Base-by-base conservation (phyloP, 2,797 vertebrate genomes). In the Amniataba percoides region DNA sequence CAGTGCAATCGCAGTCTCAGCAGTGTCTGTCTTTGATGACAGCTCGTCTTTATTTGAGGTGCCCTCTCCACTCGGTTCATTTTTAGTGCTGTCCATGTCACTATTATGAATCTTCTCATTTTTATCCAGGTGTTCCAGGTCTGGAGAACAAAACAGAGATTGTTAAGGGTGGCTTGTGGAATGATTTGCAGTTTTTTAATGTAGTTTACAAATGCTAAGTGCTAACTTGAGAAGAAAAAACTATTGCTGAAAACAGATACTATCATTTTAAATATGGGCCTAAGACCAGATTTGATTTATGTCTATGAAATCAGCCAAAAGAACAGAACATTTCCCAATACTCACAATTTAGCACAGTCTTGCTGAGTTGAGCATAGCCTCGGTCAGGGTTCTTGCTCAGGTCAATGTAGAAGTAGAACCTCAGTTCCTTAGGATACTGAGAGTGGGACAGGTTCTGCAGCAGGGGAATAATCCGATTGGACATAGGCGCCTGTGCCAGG, bases 401-500 rank as follows among this genome's bases (percentile, higher is more conserved):
- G 36, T 93, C 93, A 83, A 96, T 96, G 42, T 93, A 96, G 83
- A 89, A 95, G 80, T 94, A 92, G 83, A 94, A 97, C 0, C 92
- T 88, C 56, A 98, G 93, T 66, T 97, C 97, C 4, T 53, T 49
- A 0, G 97, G 97, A 60, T 96, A 96, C 58, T 96, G 86, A 1
- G 90, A 89, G 59, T 84, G 88, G 11, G 92, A 55, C 80, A 97
- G 81, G 0, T 94, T 94, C 2, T 92, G 85, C 58, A 97, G 15
- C 66, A 97, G 78, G 0, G 97, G 97, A 76, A 98, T 97, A 72
- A 96, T 94, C 52, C 96, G 90, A 0, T 95, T 93, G 0, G 96
- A 91, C 83, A 94, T 89, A 0, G 96, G 96, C 0, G 94, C 96
- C 64, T 97, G 95, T 0, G 91, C 93, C 83, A 99, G 67, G 0